phyloP scores from a whole-genome alignment of 2,888 invertebrate genomes.

The Cosmorhoe ocellata region DNA sequence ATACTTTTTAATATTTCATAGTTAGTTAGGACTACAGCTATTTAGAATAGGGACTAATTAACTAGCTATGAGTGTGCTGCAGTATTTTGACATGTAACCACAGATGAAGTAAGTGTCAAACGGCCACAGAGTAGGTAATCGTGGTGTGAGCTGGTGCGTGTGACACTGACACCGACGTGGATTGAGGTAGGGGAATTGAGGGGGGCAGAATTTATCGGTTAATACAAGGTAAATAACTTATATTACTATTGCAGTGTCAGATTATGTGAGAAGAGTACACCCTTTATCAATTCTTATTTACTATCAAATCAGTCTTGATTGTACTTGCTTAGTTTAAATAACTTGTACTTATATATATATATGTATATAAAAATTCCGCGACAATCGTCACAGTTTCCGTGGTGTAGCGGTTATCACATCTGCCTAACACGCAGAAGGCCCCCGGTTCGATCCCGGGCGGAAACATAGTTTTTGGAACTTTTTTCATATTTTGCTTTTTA shows the following conservation, averaged over 20 bases:
- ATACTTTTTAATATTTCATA: too few relatives aligned
- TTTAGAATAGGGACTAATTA: too few relatives aligned
- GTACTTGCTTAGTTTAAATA: too few relatives aligned
- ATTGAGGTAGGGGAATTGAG: slow-evolving; percentile 25
- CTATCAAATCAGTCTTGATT: too few relatives aligned
- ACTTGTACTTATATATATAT: too few relatives aligned
- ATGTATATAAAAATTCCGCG: not conserved
- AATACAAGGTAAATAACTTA: too few relatives aligned
- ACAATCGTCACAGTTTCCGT: slow-evolving; percentile 67
- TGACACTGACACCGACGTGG: slow-evolving; percentile 28
- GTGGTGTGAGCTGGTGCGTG: slow-evolving; percentile 18
- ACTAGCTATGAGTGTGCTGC: slow-evolving; percentile 38
- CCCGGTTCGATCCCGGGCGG: slow-evolving; percentile 95
- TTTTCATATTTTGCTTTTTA: not conserved
- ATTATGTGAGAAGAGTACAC: too few relatives aligned
- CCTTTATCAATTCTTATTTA: too few relatives aligned
- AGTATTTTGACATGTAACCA: slow-evolving; percentile 40
- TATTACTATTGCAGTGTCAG: too few relatives aligned
- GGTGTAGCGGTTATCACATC: slow-evolving; percentile 96
- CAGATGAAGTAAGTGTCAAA: not conserved
- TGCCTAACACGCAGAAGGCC: slow-evolving; percentile 96
- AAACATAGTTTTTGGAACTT: slow-evolving; percentile 76
- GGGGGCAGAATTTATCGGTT: slow-evolving; percentile 27
- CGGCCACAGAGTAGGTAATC: not conserved
- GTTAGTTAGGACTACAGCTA: too few relatives aligned